These are phyloP conservation scores for Lasioglossum calceatum DNA, from an alignment of 2,888 invertebrate species.

Conservation along the genomic window DNA sequence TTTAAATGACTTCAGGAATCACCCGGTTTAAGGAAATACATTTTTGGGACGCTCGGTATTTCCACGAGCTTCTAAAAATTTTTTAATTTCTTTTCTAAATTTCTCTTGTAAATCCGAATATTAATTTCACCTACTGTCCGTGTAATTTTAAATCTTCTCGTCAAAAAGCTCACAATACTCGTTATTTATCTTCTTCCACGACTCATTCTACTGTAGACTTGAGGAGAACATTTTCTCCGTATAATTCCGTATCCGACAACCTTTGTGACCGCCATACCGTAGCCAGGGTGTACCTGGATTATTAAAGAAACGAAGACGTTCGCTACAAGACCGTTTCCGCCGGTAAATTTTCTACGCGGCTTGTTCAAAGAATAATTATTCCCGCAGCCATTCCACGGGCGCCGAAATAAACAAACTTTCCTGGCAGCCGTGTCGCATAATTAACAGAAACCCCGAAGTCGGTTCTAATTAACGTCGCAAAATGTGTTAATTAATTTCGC, in stretches of 20 bases:
- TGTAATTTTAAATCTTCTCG: neutral
- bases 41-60: too few relatives aligned
- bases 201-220: neutral
- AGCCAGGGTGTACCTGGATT: neutral
- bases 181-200: neutral
- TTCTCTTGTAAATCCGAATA: neutral
- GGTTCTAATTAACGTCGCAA: slow-evolving; percentile 31
- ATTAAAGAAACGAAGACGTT: neutral
- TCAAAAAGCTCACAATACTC: neutral
- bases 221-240: neutral
- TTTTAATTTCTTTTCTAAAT: too few relatives aligned
- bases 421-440: neutral
- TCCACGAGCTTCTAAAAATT: too few relatives aligned
- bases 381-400: neutral
- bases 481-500: slow-evolving; percentile 26
- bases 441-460: slow-evolving; percentile 7
- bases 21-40: too few relatives aligned
- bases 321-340: neutral
- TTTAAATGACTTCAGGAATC: too few relatives aligned
- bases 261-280: neutral
- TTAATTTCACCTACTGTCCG: neutral
- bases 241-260: neutral
- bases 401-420: slow-evolving; percentile 16
- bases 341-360: neutral
- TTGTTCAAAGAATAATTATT: slow-evolving; percentile 12